Base-by-base conservation (phyloP, 2,888 invertebrate genomes). In the Standfussiana lucernea region DNA sequence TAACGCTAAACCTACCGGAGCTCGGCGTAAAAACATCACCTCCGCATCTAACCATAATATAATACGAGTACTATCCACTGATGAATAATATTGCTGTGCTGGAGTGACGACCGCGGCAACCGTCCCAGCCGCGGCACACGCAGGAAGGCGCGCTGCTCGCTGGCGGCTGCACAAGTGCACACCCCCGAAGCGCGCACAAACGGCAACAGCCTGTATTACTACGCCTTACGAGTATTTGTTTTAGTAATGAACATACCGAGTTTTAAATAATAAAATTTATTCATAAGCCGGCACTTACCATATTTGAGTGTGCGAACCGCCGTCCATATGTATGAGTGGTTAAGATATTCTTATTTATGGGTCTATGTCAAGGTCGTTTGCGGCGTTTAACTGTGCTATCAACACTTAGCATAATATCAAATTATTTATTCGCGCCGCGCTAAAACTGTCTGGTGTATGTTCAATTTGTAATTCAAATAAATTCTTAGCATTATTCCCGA, bases 221-320 rank as follows among this genome's bases (percentile, higher is more conserved):
- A 96, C 95, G 94, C 89, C 91, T 91, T 94, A 95, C 96, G 95
- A 94, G 94, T 96, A 96, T 96, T 96, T 96, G 96, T 96, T 96
- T 96, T 96, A 96, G 96, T 96, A 96, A 96, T 96, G 96, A 96
- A 96, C 96, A 95, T 96, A 95, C 95, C 93, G 94, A 95, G 95
- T 96, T 96, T 96, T 96, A 96, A 96, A 96, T 96, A 96, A 96
- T 96, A 96, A 96, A 96, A 96, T 96, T 93, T 96, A 96, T 96
- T 96, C 96, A 96, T 96, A 96, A 96, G 95, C 94, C 94, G 93
- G 94, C 95, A 95, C 96, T 96, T 96, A 95, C 95, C 96, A 96
- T 96, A 96, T 95, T 95, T 92, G 96, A 95, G 96, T 95, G 95
- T 94, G 95, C 95, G 95, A 93, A 93, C 92, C 93, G 92, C 91